These are phyloP conservation scores for Sarcophaga variegata DNA, from an alignment of 2,888 invertebrate species.

Conservation along the genomic window DNA sequence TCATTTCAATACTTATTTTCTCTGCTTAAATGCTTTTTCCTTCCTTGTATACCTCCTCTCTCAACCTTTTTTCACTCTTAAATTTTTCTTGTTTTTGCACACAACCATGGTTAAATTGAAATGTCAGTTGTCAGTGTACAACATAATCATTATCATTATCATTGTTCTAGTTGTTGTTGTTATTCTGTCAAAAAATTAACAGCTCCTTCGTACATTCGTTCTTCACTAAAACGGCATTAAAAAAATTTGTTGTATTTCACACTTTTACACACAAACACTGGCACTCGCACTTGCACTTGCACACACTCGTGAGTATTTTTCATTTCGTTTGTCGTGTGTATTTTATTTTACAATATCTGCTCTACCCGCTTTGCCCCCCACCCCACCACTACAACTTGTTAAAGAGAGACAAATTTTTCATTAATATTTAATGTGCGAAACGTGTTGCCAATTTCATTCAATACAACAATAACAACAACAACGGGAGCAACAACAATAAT, in stretches of 20 bases:
- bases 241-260: conserved; percentile 36
- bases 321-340: not conserved
- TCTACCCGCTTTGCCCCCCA: too few relatives aligned
- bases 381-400: conserved; percentile 9
- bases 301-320: conserved; percentile 34
- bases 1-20: too few relatives aligned
- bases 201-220: not conserved
- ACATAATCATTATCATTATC: conserved; percentile 21
- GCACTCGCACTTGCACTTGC: not conserved
- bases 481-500: not conserved
- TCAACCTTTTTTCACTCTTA: too few relatives aligned
- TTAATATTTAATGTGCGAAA: conserved; percentile 64
- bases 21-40: too few relatives aligned
- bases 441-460: conserved; percentile 53
- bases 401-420: conserved; percentile 38
- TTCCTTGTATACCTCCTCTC: too few relatives aligned
- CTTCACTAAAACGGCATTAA: not conserved
- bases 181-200: conserved; percentile 37
- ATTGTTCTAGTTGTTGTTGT: conserved; percentile 19
- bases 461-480: conserved; percentile 17
- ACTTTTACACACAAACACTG: not conserved
- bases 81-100: too few relatives aligned
- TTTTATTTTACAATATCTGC: too few relatives aligned
- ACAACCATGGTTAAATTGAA: not conserved
- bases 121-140: not conserved